Evolutionary conservation across 2,888 invertebrate genomes (phyloP), one percentile per base, ranked within the genome.

Genomic region (Hirtodrosophila trivittata): DNA sequence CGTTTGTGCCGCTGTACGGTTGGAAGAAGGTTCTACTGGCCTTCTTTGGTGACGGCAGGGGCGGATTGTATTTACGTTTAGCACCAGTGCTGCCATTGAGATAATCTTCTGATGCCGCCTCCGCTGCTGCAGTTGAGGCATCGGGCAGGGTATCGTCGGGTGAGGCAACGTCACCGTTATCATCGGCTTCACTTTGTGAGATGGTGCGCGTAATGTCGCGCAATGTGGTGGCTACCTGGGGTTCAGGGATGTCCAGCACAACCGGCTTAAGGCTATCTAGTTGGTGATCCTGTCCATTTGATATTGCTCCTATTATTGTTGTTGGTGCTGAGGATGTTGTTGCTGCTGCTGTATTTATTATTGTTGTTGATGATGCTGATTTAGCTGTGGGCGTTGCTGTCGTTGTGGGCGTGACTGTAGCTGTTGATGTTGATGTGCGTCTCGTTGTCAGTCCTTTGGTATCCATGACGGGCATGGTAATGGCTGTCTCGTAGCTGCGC

Each of bases 401-500:
- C 32, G 30, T n/a, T 6, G 54, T 9, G 8, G 46, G 12, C 12
- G 39, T 32, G 13, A 38, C 32, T 59, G 65, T 64, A 43, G 66
- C 18, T n/a, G n/a, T n/a, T n/a, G n/a, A n/a, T 30, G 60, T 16
- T 7, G 25, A 1, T 47, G 72, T 66, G 58, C 58, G 62, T 37
- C 55, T 45, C 14, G 50, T 38, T 45, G 46, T 66, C 60, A 66
- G 70, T 41, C 72, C 72, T 50, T 57, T 70, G 45, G 47, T 56
- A 35, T 64, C 75, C 49, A 64, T 54, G 32, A 82, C 67, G 41
- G 88, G 89, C 87, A 89, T 89, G 41, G 77, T 77, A 65, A 89
- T 83, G 41, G 90, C 88, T 62, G 87, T 85, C 59, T 90, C 89
- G 87, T 90, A 90, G 47, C 84, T 87, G 55, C 90, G 87, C 76